phyloP scores from a whole-genome alignment of 2,888 invertebrate genomes.

The Kuschelorhynchus macadamiae region DNA sequence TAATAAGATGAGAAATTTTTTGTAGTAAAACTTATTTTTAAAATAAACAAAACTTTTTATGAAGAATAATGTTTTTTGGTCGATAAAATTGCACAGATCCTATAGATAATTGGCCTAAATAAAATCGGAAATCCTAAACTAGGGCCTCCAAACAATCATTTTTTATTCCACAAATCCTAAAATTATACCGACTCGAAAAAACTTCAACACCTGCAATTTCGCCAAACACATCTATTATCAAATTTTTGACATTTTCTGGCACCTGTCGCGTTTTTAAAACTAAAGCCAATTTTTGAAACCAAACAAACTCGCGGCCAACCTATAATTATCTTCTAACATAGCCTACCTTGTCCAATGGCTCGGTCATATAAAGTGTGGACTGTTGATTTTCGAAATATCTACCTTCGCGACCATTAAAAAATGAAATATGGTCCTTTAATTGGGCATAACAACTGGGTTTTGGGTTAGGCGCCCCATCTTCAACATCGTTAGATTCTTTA shows the following conservation, averaged over 20 bases:
- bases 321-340: constrained; percentile 30
- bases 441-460: constrained; percentile 55
- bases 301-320: constrained; percentile 35
- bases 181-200: no score
- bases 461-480: constrained; percentile 24
- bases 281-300: constrained; percentile 35
- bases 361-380: constrained; percentile 20
- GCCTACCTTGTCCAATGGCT: constrained; percentile 5
- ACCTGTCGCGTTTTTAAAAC: constrained; percentile 34
- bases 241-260: constrained; percentile 21
- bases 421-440: constrained; percentile 58
- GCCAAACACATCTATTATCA: constrained; percentile 18
- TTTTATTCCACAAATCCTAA: no score
- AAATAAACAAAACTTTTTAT: no score
- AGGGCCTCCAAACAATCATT: no score
- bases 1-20: no score
- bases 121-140: no score
- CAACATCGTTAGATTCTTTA: no score
- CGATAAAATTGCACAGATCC: no score
- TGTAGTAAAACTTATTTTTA: no score
- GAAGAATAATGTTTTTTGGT: no score
- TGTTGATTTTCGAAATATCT: constrained; percentile 42
- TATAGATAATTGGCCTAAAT: no score
- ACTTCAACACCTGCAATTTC: constrained; percentile 9
- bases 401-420: constrained; percentile 51